Evolutionary conservation across 2,888 invertebrate genomes (phyloP).

Genomic region (Drosophila pseudotalamancana): DNA sequence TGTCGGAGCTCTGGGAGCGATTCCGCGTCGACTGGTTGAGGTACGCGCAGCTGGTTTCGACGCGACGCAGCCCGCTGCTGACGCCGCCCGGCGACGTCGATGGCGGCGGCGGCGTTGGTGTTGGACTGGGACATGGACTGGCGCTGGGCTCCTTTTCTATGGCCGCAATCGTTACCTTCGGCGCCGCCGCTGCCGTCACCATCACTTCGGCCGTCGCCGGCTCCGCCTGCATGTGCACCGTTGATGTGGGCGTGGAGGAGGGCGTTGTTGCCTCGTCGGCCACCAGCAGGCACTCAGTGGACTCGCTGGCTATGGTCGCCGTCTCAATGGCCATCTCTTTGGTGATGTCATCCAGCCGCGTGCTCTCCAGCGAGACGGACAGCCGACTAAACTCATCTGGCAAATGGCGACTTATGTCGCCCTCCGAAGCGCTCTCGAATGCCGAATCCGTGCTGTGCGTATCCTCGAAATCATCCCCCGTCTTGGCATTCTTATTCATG

Average conservation of each 20-base stretch:
- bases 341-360: slow-evolving; percentile 75
- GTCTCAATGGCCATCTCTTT: slow-evolving; percentile 82
- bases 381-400: slow-evolving; percentile 82
- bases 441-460: slow-evolving; percentile 83
- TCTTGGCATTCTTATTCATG: slow-evolving; percentile 80
- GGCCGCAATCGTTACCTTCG: slow-evolving; percentile 79
- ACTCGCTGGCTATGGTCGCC: slow-evolving; percentile 82
- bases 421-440: slow-evolving; percentile 83
- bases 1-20: slow-evolving; percentile 84
- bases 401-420: slow-evolving; percentile 82
- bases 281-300: slow-evolving; percentile 76
- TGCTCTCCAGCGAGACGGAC: slow-evolving; percentile 78
- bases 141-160: slow-evolving; percentile 59
- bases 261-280: slow-evolving; percentile 62
- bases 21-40: slow-evolving; percentile 81
- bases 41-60: slow-evolving; percentile 78
- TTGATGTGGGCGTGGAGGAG: slow-evolving; percentile 58
- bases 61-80: slow-evolving; percentile 77
- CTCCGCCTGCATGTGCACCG: slow-evolving; percentile 15
- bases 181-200: slow-evolving; percentile 29
- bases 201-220: slow-evolving; percentile 12
- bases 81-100: slow-evolving; percentile 81
- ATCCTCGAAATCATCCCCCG: slow-evolving; percentile 81
- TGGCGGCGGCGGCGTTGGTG: slow-evolving; percentile 80
- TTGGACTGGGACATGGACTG: slow-evolving; percentile 68